Evolutionary conservation across 2,113 vertebrate species (phyloP).

Genomic region (Trematocara nigrifrons): DNA sequence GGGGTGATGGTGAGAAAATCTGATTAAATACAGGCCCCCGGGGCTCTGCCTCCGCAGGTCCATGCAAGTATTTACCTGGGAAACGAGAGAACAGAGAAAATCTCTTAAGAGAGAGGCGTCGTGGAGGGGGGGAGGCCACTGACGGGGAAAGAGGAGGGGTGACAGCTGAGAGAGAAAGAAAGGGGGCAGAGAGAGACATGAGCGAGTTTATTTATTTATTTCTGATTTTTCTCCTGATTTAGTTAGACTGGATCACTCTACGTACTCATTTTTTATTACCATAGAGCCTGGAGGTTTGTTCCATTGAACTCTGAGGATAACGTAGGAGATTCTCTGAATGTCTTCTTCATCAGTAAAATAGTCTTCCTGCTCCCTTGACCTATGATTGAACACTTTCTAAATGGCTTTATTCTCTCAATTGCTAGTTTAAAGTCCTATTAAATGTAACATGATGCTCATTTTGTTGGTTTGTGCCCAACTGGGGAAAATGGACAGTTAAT

Average conservation of each 20-base stretch:
- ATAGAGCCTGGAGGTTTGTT: neutral
- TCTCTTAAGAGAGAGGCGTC: constrained; percentile 77
- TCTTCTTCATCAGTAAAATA: neutral
- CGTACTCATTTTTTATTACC: neutral
- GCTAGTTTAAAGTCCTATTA: neutral
- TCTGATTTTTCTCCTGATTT: neutral
- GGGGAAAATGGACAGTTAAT: neutral
- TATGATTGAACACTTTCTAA: neutral
- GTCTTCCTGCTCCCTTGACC: neutral
- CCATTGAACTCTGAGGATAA: neutral
- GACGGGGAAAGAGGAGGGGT: constrained; percentile 73
- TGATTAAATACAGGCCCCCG: neutral
- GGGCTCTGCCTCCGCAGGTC: neutral
- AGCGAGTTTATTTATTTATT: constrained; percentile 23
- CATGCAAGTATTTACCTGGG: constrained; percentile 77
- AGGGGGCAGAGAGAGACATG: constrained; percentile 35
- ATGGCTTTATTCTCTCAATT: neutral
- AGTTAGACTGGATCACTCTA: neutral
- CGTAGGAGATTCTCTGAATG: neutral
- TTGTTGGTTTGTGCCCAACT: neutral
- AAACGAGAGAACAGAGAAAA: constrained; percentile 81
- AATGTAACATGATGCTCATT: neutral
- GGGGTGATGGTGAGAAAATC: neutral
- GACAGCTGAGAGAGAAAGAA: constrained; percentile 52
- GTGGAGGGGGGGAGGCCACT: constrained; percentile 69